A percentile compares a stretch with the other conserved stretches of the same genome.
These are phyloP conservation scores for Betta splendens DNA, from an alignment of 2,797 vertebrate species.

Conservation along the genomic window DNA sequence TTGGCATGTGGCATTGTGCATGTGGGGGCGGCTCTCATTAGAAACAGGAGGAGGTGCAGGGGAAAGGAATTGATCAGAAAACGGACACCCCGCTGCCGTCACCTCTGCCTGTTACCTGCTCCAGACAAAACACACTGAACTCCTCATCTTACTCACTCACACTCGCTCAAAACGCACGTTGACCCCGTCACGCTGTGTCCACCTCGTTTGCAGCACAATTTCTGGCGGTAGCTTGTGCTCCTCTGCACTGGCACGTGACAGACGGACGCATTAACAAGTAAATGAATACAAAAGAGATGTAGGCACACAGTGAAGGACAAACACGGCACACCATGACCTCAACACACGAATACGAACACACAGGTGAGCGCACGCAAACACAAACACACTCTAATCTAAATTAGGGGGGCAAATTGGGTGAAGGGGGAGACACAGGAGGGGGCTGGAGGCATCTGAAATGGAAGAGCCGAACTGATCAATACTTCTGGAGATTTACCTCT, in stretches of 20 bases:
- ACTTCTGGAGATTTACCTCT: constrained; percentile 79
- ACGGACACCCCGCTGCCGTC: constrained; percentile 31
- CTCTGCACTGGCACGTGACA: constrained; percentile 64
- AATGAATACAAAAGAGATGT: constrained; percentile 77
- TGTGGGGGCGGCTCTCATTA: constrained; percentile 72
- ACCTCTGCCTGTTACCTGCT: constrained; percentile 55
- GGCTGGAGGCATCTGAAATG: constrained; percentile 75
- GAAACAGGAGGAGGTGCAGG: constrained; percentile 65
- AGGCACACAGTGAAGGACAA: constrained; percentile 76
- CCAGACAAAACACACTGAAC: constrained; percentile 35
- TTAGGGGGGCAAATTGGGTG: constrained; percentile 80
- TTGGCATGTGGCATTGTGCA: constrained; percentile 3
- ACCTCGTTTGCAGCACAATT: constrained; percentile 26
- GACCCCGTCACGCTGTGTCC: constrained; percentile 2
- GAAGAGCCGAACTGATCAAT: constrained; percentile 83
- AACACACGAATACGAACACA: constrained; percentile 41
- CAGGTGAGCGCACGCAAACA: constrained; percentile 36
- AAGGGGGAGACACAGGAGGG: constrained; percentile 66
- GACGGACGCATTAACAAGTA: constrained; percentile 74
- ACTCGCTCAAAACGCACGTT: constrained; percentile 12
- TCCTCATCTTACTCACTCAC: neutral
- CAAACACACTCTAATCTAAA: constrained; percentile 79
- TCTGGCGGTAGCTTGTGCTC: constrained; percentile 30
- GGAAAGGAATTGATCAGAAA: constrained; percentile 79
- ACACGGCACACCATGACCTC: constrained; percentile 67